Percentiles rank a stretch among this genome's conserved stretches.
Evolutionary conservation across 2,888 invertebrate genomes (phyloP).

Genomic region (Ochlodes sylvanus): DNA sequence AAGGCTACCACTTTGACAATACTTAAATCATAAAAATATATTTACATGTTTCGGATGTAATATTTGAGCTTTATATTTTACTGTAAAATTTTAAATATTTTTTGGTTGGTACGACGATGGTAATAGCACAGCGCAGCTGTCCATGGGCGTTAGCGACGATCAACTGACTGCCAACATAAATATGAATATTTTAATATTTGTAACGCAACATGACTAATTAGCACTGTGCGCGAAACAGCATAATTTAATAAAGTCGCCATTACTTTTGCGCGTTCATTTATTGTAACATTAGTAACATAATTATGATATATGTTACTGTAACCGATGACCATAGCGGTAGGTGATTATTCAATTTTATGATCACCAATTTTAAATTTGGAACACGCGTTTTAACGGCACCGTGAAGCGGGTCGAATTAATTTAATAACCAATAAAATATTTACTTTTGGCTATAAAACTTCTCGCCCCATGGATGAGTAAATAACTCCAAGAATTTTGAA

Average conservation of each 20-base stretch:
- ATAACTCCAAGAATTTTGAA: no score
- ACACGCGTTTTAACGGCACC: constrained; percentile 19
- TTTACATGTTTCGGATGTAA: no score
- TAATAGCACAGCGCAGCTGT: no score
- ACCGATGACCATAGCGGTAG: constrained; percentile 25
- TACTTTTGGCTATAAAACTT: constrained; percentile 21
- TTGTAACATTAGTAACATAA: constrained; percentile 17
- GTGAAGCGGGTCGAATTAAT: constrained; percentile 25
- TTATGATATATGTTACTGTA: constrained; percentile 28
- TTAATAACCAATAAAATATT: constrained; percentile 22
- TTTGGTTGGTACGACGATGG: no score
- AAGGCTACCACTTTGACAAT: no score
- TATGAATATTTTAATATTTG: no score
- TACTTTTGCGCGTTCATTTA: constrained; percentile 21
- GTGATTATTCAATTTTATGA: constrained; percentile 31
- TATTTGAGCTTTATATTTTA: no score
- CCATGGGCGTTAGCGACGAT: no score
- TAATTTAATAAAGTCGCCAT: constrained; percentile 15
- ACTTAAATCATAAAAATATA: no score
- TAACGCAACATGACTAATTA: constrained; percentile 13
- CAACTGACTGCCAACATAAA: no score
- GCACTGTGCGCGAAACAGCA: constrained; percentile 13
- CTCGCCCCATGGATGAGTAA: neutral
- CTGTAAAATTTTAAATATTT: no score
- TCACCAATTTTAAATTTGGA: constrained; percentile 25